Conservation (phyloP, 1,140 invertebrate species). For the Platyscapa corneri region DNA sequence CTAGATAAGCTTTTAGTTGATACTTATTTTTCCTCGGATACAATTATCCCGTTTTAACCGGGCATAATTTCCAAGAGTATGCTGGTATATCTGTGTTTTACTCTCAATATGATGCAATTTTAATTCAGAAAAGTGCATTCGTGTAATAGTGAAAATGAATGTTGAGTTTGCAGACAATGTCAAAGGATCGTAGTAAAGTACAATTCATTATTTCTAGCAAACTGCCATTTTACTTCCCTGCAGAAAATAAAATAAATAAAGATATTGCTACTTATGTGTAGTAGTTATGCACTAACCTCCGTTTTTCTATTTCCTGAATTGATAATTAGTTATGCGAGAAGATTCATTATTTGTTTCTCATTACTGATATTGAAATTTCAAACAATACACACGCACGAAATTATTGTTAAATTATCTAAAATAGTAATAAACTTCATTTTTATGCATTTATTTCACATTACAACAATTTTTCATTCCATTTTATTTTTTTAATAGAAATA, state of each 20-base stretch:
- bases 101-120: not conserved
- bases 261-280: conserved; percentile 4
- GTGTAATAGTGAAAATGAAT: conserved; percentile 1
- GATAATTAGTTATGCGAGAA: conserved; percentile 4
- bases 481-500: too few species aligned
- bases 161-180: not conserved
- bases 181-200: conserved; percentile 18
- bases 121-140: not conserved
- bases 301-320: not conserved
- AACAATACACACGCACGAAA: not conserved
- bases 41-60: not conserved
- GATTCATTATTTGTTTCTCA: not conserved
- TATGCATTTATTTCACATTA: too few species aligned
- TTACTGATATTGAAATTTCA: not conserved
- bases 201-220: conserved; percentile 1
- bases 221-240: not conserved
- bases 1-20: not conserved
- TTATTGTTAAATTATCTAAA: not conserved
- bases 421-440: not conserved
- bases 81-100: not conserved
- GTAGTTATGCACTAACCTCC: not conserved
- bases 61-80: not conserved
- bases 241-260: not conserved
- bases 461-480: too few species aligned
- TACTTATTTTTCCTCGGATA: not conserved